These are phyloP conservation scores for Tympanoctomys barrerae DNA, from an alignment of 2,797 vertebrate genomes.

Conservation along the genomic window DNA sequence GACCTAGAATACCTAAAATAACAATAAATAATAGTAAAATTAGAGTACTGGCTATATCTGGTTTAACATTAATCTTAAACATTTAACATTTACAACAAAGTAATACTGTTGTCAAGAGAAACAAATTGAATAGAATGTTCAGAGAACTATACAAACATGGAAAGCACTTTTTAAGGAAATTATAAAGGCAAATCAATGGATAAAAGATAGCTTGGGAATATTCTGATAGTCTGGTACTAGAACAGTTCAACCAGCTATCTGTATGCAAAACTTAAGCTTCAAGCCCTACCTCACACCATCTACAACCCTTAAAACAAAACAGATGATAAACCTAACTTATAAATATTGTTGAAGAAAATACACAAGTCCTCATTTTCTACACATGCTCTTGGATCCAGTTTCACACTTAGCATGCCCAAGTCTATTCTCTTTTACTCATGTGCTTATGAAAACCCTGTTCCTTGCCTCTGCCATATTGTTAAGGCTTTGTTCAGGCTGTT, in stretches of 20 bases:
- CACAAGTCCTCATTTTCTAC: neutral
- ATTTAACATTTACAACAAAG: neutral
- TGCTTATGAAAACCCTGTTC: neutral
- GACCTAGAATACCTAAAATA: neutral
- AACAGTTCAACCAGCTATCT: neutral
- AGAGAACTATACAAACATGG: neutral
- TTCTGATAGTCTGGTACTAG: neutral
- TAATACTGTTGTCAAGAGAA: neutral
- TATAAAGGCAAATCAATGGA: neutral
- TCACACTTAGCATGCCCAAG: neutral
- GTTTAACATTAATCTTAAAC: neutral
- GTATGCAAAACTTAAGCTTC: neutral
- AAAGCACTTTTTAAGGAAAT: neutral
- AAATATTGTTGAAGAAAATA: slow-evolving; percentile 23
- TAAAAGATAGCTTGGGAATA: neutral
- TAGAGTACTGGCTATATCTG: neutral
- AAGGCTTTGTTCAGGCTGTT: neutral
- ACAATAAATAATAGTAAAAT: neutral
- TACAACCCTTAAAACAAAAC: neutral
- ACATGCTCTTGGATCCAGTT: neutral
- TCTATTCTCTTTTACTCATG: neutral
- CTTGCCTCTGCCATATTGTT: neutral
- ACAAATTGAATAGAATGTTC: neutral
- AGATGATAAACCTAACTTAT: neutral
- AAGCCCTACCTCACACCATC: neutral